Percentiles rank a stretch among this genome's conserved stretches.
These are phyloP conservation scores for Hyperopisus bebe DNA, from an alignment of 2,113 vertebrate species.

Conservation along the genomic window DNA sequence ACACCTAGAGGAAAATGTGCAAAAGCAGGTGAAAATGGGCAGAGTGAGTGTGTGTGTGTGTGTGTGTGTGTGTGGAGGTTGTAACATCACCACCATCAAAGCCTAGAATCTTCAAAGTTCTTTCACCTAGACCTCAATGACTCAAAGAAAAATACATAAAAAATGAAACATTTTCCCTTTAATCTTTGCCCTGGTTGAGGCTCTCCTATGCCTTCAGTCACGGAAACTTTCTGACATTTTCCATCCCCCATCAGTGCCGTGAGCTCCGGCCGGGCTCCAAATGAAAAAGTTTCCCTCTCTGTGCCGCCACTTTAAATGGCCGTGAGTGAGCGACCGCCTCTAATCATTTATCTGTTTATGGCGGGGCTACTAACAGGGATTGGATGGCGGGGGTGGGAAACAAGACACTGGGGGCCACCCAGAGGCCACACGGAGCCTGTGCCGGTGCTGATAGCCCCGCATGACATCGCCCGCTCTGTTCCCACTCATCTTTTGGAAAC, in stretches of 20 bases:
- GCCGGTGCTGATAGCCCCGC: neutral
- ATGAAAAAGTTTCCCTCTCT: neutral
- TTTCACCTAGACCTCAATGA: constrained; percentile 17
- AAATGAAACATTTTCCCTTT: constrained; percentile 21
- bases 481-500: neutral
- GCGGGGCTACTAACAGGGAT: neutral
- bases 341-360: constrained; percentile 15
- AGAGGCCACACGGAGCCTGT: neutral
- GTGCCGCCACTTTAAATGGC: neutral
- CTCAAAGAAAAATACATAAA: constrained; percentile 14
- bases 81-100: constrained; percentile 19
- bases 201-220: constrained; percentile 1
- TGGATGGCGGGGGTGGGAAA: neutral
- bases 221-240: neutral
- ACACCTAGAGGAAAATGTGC: neutral
- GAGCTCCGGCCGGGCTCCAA: neutral
- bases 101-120: constrained; percentile 26
- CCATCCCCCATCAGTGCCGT: neutral
- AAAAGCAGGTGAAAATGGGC: neutral
- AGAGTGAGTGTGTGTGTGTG: neutral
- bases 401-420: neutral
- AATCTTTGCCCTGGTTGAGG: constrained; percentile 17
- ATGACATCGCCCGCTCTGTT: neutral
- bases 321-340: neutral
- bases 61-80: neutral